Base-by-base conservation (phyloP, 2,113 vertebrate genomes). In the Ciconia boyciana region DNA sequence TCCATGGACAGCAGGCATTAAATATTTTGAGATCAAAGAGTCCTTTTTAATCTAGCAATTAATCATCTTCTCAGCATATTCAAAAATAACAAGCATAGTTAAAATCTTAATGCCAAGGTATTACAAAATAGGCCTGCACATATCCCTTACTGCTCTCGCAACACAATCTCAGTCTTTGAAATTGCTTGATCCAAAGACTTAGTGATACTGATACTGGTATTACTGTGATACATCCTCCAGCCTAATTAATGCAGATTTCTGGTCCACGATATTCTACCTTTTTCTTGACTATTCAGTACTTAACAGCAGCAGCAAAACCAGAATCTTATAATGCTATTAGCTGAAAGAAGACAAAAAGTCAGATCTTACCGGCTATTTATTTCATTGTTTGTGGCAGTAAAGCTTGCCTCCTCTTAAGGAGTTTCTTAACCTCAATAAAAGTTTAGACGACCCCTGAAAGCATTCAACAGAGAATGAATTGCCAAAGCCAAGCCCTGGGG, bases 1-100 rank as follows among this genome's bases (percentile, higher is more conserved):
- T 92, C 90, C 16, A 22, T 3, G 62, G 85, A 58, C 54, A 74
- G 66, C 39, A 88, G 54, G 54, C 32, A 88, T 87, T 58, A 90
- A 46, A 62, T 41, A 86, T 57, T 80, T 51, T 76, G 65, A 92
- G 75, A 96, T 94, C 90, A 93, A 95, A 83, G 77, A 65, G 25
- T 68, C 81, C 55, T 90, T 93, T 97, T 89, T 89, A 93, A 95
- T 92, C 96, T 91, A 49, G 55, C 74, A 82, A 96, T 94, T 97
- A 97, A 96, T 93, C 72, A 66, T 65, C 82, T 60, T 69, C 96
- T 90, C 88, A 90, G 83, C 69, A 84, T 32, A 93, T 39, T 84
- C 92, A 79, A 72, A 78, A 90, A 79, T 64, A 89, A 87, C 41
- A 90, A 84, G 68, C 52, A 22, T 10, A 84, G 79, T 86, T 93